phyloP scores from a whole-genome alignment of 2,113 vertebrate species.

The Cavia porcellus region DNA sequence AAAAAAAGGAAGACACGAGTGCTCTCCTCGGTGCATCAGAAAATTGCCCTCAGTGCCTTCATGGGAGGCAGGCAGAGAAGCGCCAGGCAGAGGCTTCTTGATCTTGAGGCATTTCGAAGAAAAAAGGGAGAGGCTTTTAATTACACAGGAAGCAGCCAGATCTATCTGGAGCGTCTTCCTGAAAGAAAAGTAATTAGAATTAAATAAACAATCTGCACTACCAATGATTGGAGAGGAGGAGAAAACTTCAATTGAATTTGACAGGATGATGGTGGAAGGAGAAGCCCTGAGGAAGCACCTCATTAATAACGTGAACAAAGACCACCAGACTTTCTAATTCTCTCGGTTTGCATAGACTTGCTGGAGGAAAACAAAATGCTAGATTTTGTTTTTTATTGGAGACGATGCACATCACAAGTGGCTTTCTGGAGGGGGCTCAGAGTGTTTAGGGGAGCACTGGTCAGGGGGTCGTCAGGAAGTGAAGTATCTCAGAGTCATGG shows the following conservation, averaged over 20 bases:
- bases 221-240: conserved; percentile 76
- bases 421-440: background rate
- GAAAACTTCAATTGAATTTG: conserved; percentile 86
- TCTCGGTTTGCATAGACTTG: conserved; percentile 62
- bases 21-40: background rate
- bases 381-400: background rate
- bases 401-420: background rate
- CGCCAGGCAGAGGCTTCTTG: background rate
- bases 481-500: background rate
- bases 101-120: background rate
- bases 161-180: conserved; percentile 70
- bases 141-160: background rate
- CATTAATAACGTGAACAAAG: conserved; percentile 69
- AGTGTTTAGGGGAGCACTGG: background rate
- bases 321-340: conserved; percentile 73
- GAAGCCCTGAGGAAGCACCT: conserved; percentile 79
- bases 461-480: background rate
- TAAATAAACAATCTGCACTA: conserved; percentile 80
- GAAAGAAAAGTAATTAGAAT: conserved; percentile 79
- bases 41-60: background rate
- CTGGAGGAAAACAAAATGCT: background rate
- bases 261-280: conserved; percentile 75
- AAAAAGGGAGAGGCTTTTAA: conserved; percentile 46
- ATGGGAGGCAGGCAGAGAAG: background rate
- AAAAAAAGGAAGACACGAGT: background rate